Conservation (phyloP, 2,888 invertebrate genomes). For the Onthophagus sagittarius region DNA sequence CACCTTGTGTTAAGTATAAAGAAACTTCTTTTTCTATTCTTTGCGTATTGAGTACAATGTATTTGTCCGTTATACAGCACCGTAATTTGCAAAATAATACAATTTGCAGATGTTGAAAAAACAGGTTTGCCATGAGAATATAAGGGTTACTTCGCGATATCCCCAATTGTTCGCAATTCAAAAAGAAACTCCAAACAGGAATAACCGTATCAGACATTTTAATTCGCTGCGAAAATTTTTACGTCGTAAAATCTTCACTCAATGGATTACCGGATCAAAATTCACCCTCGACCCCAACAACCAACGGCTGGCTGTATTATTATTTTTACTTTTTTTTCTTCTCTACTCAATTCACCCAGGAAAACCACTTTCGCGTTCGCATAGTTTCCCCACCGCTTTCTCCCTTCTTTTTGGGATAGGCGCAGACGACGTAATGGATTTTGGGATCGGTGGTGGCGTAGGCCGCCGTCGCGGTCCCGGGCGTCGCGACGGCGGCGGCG, state of each 20-base stretch:
- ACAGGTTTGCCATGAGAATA: neutral
- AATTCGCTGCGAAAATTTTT: neutral
- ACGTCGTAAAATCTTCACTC: neutral
- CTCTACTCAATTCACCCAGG: neutral
- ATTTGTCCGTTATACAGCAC: no score
- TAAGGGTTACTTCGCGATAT: neutral
- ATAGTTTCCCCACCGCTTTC: neutral
- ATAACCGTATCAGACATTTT: neutral
- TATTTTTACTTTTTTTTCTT: neutral
- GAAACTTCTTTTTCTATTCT: no score
- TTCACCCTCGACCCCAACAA: neutral
- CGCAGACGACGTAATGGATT: conserved; percentile 2
- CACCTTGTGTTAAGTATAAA: no score
- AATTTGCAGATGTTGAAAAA: neutral
- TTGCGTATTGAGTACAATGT: no score
- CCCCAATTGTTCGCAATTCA: neutral
- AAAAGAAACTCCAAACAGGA: neutral
- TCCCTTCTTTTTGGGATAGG: neutral
- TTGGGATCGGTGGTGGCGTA: neutral
- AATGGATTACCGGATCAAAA: neutral
- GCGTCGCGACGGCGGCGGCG: neutral
- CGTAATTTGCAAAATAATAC: neutral
- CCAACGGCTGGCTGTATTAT: neutral
- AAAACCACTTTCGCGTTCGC: neutral
- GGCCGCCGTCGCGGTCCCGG: neutral